Evolutionary conservation across 2,797 vertebrate genomes (phyloP).

Genomic region (Esox masquinongy): DNA sequence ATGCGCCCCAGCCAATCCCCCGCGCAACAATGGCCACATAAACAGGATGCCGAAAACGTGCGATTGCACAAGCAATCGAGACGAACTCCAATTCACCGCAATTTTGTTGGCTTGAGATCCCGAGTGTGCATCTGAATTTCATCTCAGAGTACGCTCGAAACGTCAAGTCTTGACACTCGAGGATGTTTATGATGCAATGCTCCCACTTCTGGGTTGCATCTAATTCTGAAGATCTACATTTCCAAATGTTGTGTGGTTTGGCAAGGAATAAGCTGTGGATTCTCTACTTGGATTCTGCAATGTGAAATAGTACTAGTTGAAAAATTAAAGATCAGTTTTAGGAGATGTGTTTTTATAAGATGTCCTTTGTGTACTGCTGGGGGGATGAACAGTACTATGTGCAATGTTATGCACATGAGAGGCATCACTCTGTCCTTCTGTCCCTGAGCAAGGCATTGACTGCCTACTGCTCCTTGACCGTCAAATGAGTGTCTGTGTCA

Average conservation of each 20-base stretch:
- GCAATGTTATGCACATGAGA: not conserved
- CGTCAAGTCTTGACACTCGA: not conserved
- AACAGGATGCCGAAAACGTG: slow-evolving; percentile 88
- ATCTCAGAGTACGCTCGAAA: not conserved
- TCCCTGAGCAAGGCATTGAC: too few species aligned
- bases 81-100: slow-evolving; percentile 75
- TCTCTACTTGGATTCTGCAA: not conserved
- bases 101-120: slow-evolving; percentile 19
- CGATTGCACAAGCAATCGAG: slow-evolving; percentile 81
- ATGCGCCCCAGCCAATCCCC: slow-evolving; percentile 78
- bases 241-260: not conserved
- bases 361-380: too few species aligned
- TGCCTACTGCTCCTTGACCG: too few species aligned
- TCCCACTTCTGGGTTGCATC: not conserved
- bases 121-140: not conserved
- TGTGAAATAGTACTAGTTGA: not conserved
- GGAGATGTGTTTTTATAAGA: not conserved
- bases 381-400: not conserved
- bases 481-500: too few species aligned
- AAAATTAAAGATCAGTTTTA: not conserved
- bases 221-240: not conserved
- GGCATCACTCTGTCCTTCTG: not conserved
- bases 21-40: slow-evolving; percentile 76
- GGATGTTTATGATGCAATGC: not conserved
- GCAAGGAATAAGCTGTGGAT: not conserved